Percentiles rank a stretch among this genome's conserved stretches.
Conservation (phyloP, 2,888 invertebrate species). For the Lamellibrachia columna region DNA sequence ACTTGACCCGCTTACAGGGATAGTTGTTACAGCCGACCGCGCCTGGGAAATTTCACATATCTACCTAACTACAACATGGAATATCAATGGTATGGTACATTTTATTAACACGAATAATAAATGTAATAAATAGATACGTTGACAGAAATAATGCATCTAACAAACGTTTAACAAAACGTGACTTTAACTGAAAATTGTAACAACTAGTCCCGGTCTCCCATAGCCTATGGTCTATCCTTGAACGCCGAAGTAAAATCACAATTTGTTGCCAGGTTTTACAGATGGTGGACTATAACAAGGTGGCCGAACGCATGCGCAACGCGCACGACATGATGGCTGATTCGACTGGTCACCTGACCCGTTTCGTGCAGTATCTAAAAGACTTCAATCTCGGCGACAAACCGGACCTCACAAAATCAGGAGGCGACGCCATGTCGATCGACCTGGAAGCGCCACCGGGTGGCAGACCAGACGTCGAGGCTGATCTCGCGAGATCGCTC, state of each 20-base stretch:
- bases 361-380: slow-evolving; percentile 5
- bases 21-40: no score
- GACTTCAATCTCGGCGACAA: neutral
- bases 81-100: no score
- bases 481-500: neutral
- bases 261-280: neutral
- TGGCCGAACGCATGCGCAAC: slow-evolving; percentile 1
- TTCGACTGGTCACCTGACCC: neutral
- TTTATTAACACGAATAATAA: no score
- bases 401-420: neutral
- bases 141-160: no score
- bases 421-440: neutral
- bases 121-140: no score
- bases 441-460: neutral
- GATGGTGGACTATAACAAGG: neutral
- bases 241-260: neutral
- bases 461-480: neutral
- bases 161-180: no score
- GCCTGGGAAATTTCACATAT: no score
- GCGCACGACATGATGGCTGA: slow-evolving; percentile 7
- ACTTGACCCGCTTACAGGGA: no score
- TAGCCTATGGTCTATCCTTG: neutral
- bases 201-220: neutral
- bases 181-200: no score
- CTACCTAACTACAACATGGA: no score